These are phyloP conservation scores for Teinopalpus imperialis DNA, from an alignment of 2,888 invertebrate species.

Conservation along the genomic window DNA sequence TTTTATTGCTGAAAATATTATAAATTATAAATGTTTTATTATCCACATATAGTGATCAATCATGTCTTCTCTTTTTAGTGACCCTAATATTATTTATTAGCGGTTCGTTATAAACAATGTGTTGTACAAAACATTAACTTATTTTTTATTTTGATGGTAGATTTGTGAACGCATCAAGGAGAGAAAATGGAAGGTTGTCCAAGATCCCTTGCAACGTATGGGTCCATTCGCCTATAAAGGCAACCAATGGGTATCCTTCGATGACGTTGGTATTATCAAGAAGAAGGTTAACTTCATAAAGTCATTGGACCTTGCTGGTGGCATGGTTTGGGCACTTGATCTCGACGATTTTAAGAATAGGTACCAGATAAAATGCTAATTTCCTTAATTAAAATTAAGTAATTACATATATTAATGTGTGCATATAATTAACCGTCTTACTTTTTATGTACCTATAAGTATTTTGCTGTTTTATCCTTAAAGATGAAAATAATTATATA, in stretches of 20 bases:
- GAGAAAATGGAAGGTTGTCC: constrained; percentile 90
- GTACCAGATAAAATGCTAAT: constrained; percentile 39
- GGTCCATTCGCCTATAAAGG: constrained; percentile 94
- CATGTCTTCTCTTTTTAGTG: no score
- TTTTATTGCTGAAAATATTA: no score
- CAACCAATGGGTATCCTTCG: constrained; percentile 95
- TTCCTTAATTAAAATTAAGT: constrained; percentile 4
- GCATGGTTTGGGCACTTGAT: constrained; percentile 96
- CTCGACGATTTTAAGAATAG: constrained; percentile 91
- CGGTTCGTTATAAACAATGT: no score
- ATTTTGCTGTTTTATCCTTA: no score
- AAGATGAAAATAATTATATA: no score
- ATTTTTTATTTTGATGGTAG: constrained; percentile 53
- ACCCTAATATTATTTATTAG: no score
- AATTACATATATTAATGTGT: no score
- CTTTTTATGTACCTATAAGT: no score
- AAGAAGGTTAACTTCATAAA: constrained; percentile 91
- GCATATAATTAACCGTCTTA: no score
- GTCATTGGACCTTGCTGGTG: constrained; percentile 89
- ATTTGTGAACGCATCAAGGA: constrained; percentile 91
- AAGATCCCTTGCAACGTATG: constrained; percentile 89
- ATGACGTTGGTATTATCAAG: constrained; percentile 90
- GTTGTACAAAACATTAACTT: no score
- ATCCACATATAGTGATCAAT: no score
- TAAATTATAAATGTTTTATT: no score